Conservation (phyloP, 1,140 invertebrate genomes). For the Rhysida immarginata region DNA sequence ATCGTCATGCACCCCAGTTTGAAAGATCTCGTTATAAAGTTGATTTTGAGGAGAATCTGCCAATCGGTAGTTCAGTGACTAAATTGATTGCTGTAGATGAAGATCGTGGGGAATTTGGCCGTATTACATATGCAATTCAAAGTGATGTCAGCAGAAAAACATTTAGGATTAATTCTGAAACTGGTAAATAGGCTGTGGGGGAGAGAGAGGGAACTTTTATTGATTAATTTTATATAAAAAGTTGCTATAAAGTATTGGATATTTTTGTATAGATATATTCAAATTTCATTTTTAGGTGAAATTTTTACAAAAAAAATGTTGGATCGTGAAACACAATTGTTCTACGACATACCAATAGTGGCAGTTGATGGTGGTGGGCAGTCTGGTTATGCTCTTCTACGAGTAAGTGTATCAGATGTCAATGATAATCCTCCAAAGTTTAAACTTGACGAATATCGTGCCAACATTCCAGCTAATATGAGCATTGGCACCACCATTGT, state of each 20-base stretch:
- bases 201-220: too few relatives aligned
- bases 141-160: slow-evolving; percentile 56
- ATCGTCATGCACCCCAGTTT: slow-evolving; percentile 62
- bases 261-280: too few relatives aligned
- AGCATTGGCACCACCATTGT: slow-evolving; percentile 46
- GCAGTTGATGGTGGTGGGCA: slow-evolving; percentile 73
- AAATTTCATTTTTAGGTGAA: slow-evolving; percentile 50
- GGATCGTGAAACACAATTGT: slow-evolving; percentile 56
- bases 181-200: slow-evolving; percentile 32
- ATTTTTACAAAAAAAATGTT: slow-evolving; percentile 56
- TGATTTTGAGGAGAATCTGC: slow-evolving; percentile 31
- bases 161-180: slow-evolving; percentile 59
- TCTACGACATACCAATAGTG: slow-evolving; percentile 63
- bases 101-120: slow-evolving; percentile 65
- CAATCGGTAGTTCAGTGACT: slow-evolving; percentile 28
- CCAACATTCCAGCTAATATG: slow-evolving; percentile 46
- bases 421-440: slow-evolving; percentile 81
- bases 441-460: slow-evolving; percentile 59
- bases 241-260: too few relatives aligned
- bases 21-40: slow-evolving; percentile 52
- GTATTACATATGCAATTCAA: slow-evolving; percentile 60
- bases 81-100: slow-evolving; percentile 51
- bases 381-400: slow-evolving; percentile 57
- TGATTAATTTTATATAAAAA: too few relatives aligned
- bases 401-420: slow-evolving; percentile 60